These are phyloP conservation scores for Malacosoma neustria DNA, from an alignment of 2,888 invertebrate genomes.

Conservation along the genomic window DNA sequence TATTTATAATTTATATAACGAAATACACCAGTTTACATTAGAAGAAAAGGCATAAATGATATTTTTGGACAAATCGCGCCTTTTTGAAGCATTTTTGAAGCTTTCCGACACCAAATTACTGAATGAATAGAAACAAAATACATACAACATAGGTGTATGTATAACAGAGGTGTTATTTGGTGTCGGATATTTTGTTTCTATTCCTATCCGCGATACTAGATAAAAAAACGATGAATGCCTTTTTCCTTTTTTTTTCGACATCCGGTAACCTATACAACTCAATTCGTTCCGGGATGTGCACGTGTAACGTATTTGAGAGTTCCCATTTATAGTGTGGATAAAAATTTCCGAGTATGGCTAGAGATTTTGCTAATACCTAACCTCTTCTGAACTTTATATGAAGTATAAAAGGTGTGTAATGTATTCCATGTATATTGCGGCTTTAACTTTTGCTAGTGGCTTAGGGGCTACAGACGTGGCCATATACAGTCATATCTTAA, in stretches of 20 bases:
- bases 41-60: not conserved
- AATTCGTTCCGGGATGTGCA: conserved; percentile 43
- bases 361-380: not conserved
- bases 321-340: conserved; percentile 14
- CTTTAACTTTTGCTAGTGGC: too few species aligned
- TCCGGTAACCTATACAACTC: conserved; percentile 34
- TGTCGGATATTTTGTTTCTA: conserved; percentile 32
- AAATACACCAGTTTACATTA: too few species aligned
- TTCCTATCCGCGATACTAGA: conserved; percentile 7
- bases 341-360: conserved; percentile 3
- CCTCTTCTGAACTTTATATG: too few species aligned
- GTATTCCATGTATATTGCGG: too few species aligned
- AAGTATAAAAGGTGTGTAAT: too few species aligned
- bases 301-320: conserved; percentile 31
- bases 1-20: too few species aligned
- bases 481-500: too few species aligned
- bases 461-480: too few species aligned
- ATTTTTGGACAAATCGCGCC: not conserved
- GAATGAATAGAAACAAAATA: too few species aligned
- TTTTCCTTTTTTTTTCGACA: conserved; percentile 23
- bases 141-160: too few species aligned
- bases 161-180: conserved; percentile 17
- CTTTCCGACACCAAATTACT: too few species aligned
- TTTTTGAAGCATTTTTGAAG: not conserved
- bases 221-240: conserved; percentile 1